Conservation (phyloP, 23 tunicate genomes). For the Styela plicata region DNA sequence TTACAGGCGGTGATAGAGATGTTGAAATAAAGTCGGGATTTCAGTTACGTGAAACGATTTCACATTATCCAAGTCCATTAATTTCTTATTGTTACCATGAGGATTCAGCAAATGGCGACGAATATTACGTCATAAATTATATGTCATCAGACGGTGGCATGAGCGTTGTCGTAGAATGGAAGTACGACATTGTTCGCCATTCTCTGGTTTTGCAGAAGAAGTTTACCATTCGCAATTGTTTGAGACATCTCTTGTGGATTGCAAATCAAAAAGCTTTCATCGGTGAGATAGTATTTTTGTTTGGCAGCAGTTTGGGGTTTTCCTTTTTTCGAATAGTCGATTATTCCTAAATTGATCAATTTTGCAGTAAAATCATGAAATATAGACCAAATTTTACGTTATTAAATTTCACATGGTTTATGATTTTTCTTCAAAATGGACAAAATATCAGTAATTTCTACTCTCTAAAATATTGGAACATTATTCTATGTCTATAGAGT, state of each 20-base stretch:
- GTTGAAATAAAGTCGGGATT: slow-evolving; percentile 42
- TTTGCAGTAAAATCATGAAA: too few species aligned
- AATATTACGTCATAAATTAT: slow-evolving; percentile 53
- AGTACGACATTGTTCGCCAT: slow-evolving; percentile 26
- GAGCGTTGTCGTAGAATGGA: slow-evolving; percentile 59
- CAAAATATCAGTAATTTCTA: too few species aligned
- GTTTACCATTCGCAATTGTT: slow-evolving; percentile 44
- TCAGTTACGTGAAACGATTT: slow-evolving; percentile 38
- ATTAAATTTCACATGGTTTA: too few species aligned
- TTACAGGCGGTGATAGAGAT: slow-evolving; percentile 27
- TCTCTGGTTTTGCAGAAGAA: slow-evolving; percentile 24
- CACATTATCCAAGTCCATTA: slow-evolving; percentile 58
- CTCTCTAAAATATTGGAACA: too few species aligned
- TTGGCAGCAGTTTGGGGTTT: too few species aligned
- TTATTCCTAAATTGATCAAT: too few species aligned
- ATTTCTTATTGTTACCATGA: slow-evolving; percentile 32
- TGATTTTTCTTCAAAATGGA: too few species aligned
- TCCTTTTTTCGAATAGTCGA: too few species aligned
- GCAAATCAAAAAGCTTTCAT: slow-evolving; percentile 53
- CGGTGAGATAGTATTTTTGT: too few species aligned
- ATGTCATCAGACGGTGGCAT: slow-evolving; percentile 37
- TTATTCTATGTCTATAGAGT: too few species aligned
- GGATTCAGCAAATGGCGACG: slow-evolving; percentile 24
- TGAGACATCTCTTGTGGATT: slow-evolving; percentile 40
- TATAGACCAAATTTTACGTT: too few species aligned